Conservation (phyloP, 2,113 vertebrate species). For the Prinia subflava region DNA sequence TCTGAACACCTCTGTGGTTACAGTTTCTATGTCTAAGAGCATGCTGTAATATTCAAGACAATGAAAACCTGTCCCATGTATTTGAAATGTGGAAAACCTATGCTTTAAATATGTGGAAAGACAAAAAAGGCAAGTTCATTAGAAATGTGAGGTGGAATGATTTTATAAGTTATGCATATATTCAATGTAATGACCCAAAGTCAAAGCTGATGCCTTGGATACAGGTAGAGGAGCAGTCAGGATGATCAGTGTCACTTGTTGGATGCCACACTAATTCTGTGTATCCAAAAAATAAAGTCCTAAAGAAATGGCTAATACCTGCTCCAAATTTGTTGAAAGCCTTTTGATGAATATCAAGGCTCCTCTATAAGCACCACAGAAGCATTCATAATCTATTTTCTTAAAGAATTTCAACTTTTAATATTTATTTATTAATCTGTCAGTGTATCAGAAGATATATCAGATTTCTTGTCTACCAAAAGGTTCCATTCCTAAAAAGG, state of each 20-base stretch:
- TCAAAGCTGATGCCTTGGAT: background rate
- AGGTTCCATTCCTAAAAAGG: background rate
- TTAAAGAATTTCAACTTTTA: background rate
- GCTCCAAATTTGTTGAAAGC: background rate
- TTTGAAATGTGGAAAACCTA: background rate
- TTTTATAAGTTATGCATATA: background rate
- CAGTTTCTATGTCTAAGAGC: background rate
- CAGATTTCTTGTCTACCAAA: background rate
- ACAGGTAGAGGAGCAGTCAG: background rate
- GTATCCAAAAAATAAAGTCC: background rate
- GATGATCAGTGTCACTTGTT: background rate
- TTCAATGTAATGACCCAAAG: background rate
- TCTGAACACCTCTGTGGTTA: background rate
- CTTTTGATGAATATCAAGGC: background rate
- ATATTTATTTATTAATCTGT: background rate
- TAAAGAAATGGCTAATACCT: background rate
- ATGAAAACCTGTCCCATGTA: background rate
- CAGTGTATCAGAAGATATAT: background rate
- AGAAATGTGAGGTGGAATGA: background rate
- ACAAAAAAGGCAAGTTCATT: background rate
- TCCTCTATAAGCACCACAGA: background rate
- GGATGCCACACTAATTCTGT: background rate
- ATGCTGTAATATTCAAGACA: background rate
- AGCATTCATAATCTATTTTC: background rate
- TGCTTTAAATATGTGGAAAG: background rate